Evolutionary conservation across 2,797 vertebrate species (phyloP), one percentile per base, ranked within the genome.

Genomic region (Danionella dracula): DNA sequence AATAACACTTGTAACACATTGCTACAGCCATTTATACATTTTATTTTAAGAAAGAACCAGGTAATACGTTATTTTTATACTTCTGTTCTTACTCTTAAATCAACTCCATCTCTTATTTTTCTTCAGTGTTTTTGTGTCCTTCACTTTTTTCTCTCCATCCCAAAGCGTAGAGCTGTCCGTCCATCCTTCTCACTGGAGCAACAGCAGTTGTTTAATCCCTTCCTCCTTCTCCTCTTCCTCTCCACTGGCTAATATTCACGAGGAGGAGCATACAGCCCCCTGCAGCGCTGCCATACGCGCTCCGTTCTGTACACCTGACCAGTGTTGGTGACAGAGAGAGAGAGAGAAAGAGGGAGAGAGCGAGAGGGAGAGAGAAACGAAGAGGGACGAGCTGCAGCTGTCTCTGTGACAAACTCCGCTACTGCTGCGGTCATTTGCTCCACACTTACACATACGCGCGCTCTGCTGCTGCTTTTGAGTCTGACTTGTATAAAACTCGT

Each of bases 331-430:
- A 65, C 71, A 66, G 53, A 50, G 16, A 58, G 5, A 44, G 9
- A 35, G 40, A 42, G 50, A 21, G 45, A 23, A 54, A 46, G 16
- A 45, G 56, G 40, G 50, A 16, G 32, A n/a, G 56, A 29, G 42
- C 38, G 50, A 13, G 20, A 31, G 41, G 13, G 44, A 20, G 59
- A 50, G 48, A 32, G 51, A 57, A 57, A 49, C 48, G 54, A 72
- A 61, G 66, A 75, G 65, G 72, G 73, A 77, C 71, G 70, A 35
- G 45, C 71, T 77, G 67, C 78, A 79, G 78, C 75, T 79, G 78
- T 74, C 78, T 74, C 62, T 31, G 62, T 76, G 71, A 79, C 71
- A 77, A 71, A 79, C 69, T 72, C 55, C 53, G 50, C 58, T 68
- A 67, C 75, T 69, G 57, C 54, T 72, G 67, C 68, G 65, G 15